Conservation (phyloP, 2,113 vertebrate genomes). For the Corythornis cristatus region DNA sequence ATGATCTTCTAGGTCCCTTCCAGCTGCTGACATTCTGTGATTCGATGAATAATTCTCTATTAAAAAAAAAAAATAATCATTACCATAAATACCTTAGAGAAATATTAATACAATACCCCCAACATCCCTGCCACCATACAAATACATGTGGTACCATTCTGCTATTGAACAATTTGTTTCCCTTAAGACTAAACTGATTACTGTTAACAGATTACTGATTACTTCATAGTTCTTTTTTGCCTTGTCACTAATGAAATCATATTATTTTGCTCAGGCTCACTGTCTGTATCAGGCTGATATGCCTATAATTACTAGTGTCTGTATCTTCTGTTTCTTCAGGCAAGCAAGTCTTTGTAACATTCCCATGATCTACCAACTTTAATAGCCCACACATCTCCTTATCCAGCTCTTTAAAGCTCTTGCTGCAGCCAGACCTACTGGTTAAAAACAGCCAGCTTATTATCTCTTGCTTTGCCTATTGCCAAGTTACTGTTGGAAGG, state of each 20-base stretch:
- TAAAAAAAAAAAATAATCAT: not conserved
- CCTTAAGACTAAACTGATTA: not conserved
- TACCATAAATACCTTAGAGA: not conserved
- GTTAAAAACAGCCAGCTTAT: constrained; percentile 54
- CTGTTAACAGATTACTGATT: not conserved
- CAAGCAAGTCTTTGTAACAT: constrained; percentile 5
- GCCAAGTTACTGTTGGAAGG: constrained; percentile 48
- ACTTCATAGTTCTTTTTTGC: not conserved
- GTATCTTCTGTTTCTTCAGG: constrained; percentile 4
- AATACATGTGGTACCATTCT: not conserved
- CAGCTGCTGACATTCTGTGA: too few species aligned
- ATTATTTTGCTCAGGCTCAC: not conserved
- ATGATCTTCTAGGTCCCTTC: too few species aligned
- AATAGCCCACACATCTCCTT: constrained; percentile 40
- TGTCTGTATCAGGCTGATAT: not conserved
- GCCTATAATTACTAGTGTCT: constrained; percentile 34
- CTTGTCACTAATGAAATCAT: not conserved
- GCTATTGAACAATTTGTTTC: not conserved
- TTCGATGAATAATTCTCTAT: not conserved
- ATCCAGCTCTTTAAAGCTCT: constrained; percentile 34
- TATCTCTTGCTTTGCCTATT: constrained; percentile 16
- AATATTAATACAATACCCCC: not conserved
- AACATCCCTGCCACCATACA: not conserved
- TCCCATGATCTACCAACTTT: constrained; percentile 26
- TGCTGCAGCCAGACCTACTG: constrained; percentile 28